Conservation (phyloP, 2,888 invertebrate species). For the Rhabditophanes sp. region DNA sequence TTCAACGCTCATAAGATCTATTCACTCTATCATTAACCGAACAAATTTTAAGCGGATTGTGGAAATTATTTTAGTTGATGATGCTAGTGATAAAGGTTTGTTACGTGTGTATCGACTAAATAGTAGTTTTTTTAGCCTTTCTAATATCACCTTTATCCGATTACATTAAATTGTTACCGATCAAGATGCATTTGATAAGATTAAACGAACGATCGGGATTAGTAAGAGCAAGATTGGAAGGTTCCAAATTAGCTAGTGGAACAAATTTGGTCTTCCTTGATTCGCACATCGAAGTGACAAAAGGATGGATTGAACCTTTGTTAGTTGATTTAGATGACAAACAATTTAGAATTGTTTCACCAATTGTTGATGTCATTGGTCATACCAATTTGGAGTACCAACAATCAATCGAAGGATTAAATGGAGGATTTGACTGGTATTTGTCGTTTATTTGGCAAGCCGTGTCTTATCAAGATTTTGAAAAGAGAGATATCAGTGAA, state of each 20-base stretch:
- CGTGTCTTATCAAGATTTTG: not conserved
- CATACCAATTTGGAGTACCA: not conserved
- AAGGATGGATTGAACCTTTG: constrained; percentile 1
- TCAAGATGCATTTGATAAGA: constrained; percentile 2
- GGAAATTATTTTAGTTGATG: constrained; percentile 1
- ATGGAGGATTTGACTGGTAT: constrained; percentile 1
- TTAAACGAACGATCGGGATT: not conserved
- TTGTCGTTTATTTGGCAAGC: not conserved
- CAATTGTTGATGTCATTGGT: constrained; percentile 1
- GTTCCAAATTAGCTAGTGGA: not conserved
- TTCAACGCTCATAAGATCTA: not conserved
- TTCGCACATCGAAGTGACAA: constrained; percentile 2
- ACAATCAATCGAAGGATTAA: constrained; percentile 1
- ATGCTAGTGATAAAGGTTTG: constrained; percentile 2
- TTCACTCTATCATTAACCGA: not conserved
- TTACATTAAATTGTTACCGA: not conserved
- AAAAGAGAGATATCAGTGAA: not conserved
- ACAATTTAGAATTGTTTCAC: not conserved
- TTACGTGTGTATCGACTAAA: too few species aligned
- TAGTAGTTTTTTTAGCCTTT: not conserved
- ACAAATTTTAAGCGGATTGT: not conserved
- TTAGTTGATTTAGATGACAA: not conserved
- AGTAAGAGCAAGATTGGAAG: constrained; percentile 1
- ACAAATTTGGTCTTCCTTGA: constrained; percentile 1
- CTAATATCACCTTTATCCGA: not conserved